Evolutionary conservation across 2,113 vertebrate genomes (phyloP).

Genomic region (Oncorhynchus gorbuscha): DNA sequence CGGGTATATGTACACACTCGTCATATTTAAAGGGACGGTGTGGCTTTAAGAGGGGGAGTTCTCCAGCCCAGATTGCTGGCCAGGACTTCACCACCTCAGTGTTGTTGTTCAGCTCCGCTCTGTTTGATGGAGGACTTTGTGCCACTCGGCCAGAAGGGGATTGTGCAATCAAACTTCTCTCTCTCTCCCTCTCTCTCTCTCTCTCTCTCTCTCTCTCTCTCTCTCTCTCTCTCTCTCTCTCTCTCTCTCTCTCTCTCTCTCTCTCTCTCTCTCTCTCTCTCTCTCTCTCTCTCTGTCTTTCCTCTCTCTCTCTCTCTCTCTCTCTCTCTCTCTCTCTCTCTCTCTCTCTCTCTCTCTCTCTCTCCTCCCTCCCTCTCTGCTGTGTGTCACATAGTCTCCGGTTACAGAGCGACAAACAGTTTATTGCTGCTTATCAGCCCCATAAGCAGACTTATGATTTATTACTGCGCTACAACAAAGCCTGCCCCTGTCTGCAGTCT

Average conservation of each 20-base stretch:
- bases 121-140: slow-evolving; percentile 59
- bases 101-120: slow-evolving; percentile 54
- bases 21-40: slow-evolving; percentile 10
- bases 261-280: neutral
- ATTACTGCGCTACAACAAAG: neutral
- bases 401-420: slow-evolving; percentile 30
- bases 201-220: neutral
- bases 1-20: slow-evolving; percentile 34
- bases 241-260: neutral
- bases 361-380: neutral
- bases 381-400: slow-evolving; percentile 62
- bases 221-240: neutral
- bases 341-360: neutral
- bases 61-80: slow-evolving; percentile 57
- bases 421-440: slow-evolving; percentile 63
- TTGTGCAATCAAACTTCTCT: slow-evolving; percentile 59
- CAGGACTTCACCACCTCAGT: slow-evolving; percentile 52
- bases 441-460: slow-evolving; percentile 39
- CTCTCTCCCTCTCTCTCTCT: neutral
- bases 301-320: neutral
- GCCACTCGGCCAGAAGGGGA: slow-evolving; percentile 45
- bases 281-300: neutral
- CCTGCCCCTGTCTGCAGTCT: neutral
- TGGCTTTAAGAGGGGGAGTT: slow-evolving; percentile 62
- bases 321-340: neutral